A percentile compares a stretch with the other conserved stretches of the same genome.
Evolutionary conservation across 2,888 invertebrate species (phyloP).

Genomic region (Troglohyphantes excavatus): DNA sequence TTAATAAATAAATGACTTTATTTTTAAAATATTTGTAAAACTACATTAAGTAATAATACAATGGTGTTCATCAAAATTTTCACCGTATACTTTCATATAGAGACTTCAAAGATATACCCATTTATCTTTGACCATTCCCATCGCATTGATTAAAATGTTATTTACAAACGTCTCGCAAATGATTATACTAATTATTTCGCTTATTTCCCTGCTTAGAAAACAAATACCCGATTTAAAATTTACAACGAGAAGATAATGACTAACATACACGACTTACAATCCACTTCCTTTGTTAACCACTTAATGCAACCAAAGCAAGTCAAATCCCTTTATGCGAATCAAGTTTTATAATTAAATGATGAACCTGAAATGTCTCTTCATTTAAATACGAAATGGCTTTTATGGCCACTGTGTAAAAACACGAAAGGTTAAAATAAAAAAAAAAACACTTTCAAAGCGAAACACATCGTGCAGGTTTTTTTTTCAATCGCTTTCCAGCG

Average conservation of each 20-base stretch:
- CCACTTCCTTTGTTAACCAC: background rate
- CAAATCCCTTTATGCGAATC: background rate
- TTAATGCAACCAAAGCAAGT: background rate
- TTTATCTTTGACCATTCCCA: too few relatives aligned
- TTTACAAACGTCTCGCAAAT: background rate
- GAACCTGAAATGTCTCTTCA: background rate
- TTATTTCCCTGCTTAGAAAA: background rate
- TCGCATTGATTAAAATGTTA: too few relatives aligned
- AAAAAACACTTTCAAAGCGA: background rate
- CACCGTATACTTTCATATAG: too few relatives aligned
- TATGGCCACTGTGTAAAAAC: slow-evolving; percentile 17
- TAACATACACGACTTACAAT: background rate
- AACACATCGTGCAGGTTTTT: slow-evolving; percentile 29
- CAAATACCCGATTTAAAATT: background rate
- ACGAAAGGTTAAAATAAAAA: background rate
- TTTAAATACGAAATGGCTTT: slow-evolving; percentile 9
- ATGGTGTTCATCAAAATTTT: too few relatives aligned
- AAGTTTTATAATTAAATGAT: background rate
- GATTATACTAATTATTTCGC: background rate
- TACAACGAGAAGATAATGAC: background rate
- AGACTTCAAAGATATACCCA: too few relatives aligned
- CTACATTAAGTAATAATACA: too few relatives aligned
- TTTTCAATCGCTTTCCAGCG: slow-evolving; percentile 20
- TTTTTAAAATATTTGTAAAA: too few relatives aligned
- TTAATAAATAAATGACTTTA: too few relatives aligned